These are phyloP conservation scores for Semaprochilodus insignis DNA, from an alignment of 2,797 vertebrate species.

Conservation along the genomic window DNA sequence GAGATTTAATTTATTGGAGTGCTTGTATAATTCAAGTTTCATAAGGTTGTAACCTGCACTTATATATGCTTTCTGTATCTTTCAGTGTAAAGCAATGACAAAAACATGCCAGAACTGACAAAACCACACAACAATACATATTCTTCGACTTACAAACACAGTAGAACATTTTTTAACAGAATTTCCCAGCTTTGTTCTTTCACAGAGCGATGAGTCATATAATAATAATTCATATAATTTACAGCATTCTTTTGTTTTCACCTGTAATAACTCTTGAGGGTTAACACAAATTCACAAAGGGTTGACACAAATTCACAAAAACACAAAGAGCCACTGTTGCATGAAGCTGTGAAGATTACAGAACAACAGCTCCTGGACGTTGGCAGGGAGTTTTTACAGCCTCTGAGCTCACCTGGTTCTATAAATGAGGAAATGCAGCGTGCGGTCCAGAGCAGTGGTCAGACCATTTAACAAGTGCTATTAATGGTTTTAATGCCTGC, in stretches of 20 bases:
- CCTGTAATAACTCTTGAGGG: neutral
- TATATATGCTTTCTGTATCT: too few species aligned
- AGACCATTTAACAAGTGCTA: constrained; percentile 42
- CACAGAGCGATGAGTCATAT: neutral
- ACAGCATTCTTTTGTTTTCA: neutral
- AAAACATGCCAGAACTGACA: too few species aligned
- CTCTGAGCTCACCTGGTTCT: constrained; percentile 45
- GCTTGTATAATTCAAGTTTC: too few species aligned
- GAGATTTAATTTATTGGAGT: too few species aligned
- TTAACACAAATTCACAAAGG: too few species aligned
- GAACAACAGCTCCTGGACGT: neutral
- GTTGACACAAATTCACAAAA: too few species aligned
- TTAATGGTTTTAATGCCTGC: constrained; percentile 43
- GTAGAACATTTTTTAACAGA: neutral
- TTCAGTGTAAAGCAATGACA: too few species aligned
- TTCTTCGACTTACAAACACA: too few species aligned
- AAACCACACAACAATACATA: too few species aligned
- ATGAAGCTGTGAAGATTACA: neutral
- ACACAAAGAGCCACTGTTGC: neutral
- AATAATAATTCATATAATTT: neutral
- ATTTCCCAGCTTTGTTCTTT: neutral
- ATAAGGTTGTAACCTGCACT: too few species aligned
- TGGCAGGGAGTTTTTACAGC: constrained; percentile 37
- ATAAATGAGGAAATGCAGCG: constrained; percentile 25
- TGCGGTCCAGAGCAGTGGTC: constrained; percentile 21